phyloP scores from a whole-genome alignment of 2,888 invertebrate genomes.

The Mimas tiliae region DNA sequence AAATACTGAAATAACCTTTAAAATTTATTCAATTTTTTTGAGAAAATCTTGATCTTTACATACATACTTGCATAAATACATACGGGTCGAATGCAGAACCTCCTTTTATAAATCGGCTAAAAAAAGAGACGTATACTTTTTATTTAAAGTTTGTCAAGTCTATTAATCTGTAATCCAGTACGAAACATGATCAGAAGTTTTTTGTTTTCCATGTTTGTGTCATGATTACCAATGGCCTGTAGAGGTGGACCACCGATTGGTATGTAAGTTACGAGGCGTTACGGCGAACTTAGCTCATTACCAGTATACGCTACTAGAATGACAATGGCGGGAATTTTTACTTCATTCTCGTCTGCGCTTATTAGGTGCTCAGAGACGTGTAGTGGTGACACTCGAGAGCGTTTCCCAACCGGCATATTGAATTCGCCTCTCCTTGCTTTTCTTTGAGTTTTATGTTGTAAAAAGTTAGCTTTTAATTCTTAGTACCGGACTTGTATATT shows the following conservation, averaged over 20 bases:
- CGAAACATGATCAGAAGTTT: conserved; percentile 66
- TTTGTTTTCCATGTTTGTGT: conserved; percentile 68
- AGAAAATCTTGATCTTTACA: too few species aligned
- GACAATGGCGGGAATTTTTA: conserved; percentile 79
- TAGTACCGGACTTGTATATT: neutral
- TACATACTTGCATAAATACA: too few species aligned
- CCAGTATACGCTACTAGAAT: conserved; percentile 73
- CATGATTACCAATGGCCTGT: conserved; percentile 69
- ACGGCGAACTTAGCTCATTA: conserved; percentile 84
- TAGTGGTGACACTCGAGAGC: conserved; percentile 57
- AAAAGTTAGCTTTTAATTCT: conserved; percentile 18
- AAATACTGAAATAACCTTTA: too few species aligned
- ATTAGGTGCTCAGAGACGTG: conserved; percentile 69
- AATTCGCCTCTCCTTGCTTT: conserved; percentile 51
- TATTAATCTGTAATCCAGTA: conserved; percentile 41
- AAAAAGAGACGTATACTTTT: neutral
- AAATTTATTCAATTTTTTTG: too few species aligned
- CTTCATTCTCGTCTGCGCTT: conserved; percentile 68
- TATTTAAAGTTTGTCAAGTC: neutral
- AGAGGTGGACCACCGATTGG: conserved; percentile 68
- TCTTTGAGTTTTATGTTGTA: conserved; percentile 35
- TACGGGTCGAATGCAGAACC: too few species aligned
- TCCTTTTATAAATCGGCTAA: too few species aligned
- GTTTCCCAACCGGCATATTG: conserved; percentile 59
- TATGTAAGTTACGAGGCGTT: conserved; percentile 82